Percentiles rank a stretch among this genome's conserved stretches.
These are phyloP conservation scores for Clanis bilineata DNA, from an alignment of 2,888 invertebrate genomes.

Conservation along the genomic window DNA sequence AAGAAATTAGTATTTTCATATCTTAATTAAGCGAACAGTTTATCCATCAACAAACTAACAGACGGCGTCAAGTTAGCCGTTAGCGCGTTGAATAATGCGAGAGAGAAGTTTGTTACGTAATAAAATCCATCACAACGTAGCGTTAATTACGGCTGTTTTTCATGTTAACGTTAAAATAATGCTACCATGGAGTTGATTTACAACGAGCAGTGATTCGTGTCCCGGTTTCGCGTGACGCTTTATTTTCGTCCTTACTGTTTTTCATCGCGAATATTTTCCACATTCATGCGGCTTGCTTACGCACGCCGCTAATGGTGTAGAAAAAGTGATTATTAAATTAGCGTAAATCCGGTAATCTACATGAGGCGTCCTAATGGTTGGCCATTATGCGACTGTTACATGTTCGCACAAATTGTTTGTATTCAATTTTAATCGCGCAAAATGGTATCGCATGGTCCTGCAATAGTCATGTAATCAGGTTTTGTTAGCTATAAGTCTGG, in stretches of 20 bases:
- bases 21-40: not conserved
- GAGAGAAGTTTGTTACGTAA: slow-evolving; percentile 2
- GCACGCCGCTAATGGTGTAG: not conserved
- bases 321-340: not conserved
- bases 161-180: slow-evolving; percentile 9
- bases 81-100: not conserved
- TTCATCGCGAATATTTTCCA: not conserved
- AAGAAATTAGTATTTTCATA: too few species aligned
- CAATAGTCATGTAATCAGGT: too few species aligned
- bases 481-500: too few species aligned
- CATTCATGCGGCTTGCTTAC: not conserved
- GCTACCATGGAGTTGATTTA: slow-evolving; percentile 4
- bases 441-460: too few species aligned
- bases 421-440: too few species aligned
- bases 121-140: slow-evolving; percentile 1
- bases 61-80: not conserved
- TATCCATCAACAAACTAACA: not conserved
- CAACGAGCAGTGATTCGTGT: not conserved
- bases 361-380: too few species aligned
- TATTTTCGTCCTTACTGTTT: not conserved
- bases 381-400: too few species aligned
- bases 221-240: not conserved
- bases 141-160: slow-evolving; percentile 4
- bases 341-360: too few species aligned
- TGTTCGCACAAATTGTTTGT: too few species aligned